Evolutionary conservation across 2,888 invertebrate species (phyloP), one percentile per base, ranked within the genome.

Genomic region (Torymus tubicola): DNA sequence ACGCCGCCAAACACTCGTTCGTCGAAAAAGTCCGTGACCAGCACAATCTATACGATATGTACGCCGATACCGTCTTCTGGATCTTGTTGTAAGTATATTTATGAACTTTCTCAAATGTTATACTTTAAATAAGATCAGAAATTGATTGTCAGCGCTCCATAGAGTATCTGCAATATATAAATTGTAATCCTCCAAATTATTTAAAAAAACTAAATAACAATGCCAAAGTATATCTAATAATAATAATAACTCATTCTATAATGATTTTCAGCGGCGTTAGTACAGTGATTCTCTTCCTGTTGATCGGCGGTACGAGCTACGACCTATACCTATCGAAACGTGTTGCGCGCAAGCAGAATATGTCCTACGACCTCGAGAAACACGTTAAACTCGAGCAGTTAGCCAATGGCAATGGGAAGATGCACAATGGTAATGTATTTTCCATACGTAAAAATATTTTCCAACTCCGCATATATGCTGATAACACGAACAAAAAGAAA

Each of bases 11-110:
- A 91, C 78, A 92, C 93, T 87, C 87, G 21, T 79, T 83, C 42
- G 85, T 96, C n/a, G 91, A 94, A 78, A 93, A 93, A 50, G 93
- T 96, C 64, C 93, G 95, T 68, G 94, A 95, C 42, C 94, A 94
- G 76, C 94, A 94, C 84, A 92, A 93, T 68, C 91, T 91, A 69
- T 96, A 94, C 88, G 91, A 93, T 72, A 93, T 95, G 85, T 93
- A 93, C 86, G 87, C 92, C n/a, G 96, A 96, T 85, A 92, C 92
- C 3, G 95, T 96, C 11, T 96, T 96, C 90, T 93, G 93, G 88
- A 92, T 94, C 74, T 89, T 96, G 70, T 90, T 94, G 96, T 96
- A 89, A 94, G 93, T 90, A 79, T 8, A 31, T 0, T 0, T 31
- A 31, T 1, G 8, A 31, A 31, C 31, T 31, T 31, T 31, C 2